Evolutionary conservation across 2,113 vertebrate species (phyloP), one percentile per base, ranked within the genome.

Genomic region (Neopipo cinnamomea): DNA sequence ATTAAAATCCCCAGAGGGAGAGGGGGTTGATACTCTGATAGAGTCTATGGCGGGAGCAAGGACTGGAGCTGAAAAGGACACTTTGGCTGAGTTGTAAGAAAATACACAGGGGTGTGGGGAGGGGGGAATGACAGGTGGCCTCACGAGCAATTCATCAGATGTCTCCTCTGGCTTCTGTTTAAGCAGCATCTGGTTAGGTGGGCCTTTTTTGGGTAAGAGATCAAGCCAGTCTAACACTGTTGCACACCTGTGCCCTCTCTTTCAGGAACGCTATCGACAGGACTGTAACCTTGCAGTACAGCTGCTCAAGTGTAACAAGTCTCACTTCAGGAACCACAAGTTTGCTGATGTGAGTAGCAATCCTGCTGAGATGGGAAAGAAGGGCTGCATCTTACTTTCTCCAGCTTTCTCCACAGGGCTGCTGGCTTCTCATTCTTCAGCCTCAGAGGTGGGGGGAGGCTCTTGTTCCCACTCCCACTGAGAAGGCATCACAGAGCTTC

Each of bases 241-340:
- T 86, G 83, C 53, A 77, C 46, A 23, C 30, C 59, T 93, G 19
- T 97, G 66, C 58, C 84, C 66, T n/a, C 91, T 41, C 94, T 91
- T 96, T 41, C 91, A 99, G 99, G 99, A 99, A 61, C 98, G 99
- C 8, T 99, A 99, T 96, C 98, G 99, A 37, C 99, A 99, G 96
- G 99, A 99, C 97, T 99, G 99, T 93, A 99, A 99, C 95, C 96
- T 99, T 74, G 99, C 99, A 2, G 99, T 99, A 68, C 99, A 99
- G 98, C 98, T 99, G 75, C 98, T 99, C 78, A 99, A 99, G 96
- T 99, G 99, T 98, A 99, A 99, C 98, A 99, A 99, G 97, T 99
- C 99, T 15, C 99, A 99, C 91, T 99, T 99, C 98, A 99, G 99
- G 92, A 99, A 99, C 97, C 99, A 99, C 98, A 99, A 99, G 96